A percentile compares a stretch with the other conserved stretches of the same genome.
These are phyloP conservation scores for Cremastinae sp. DNA, from an alignment of 2,888 invertebrate genomes.

Conservation along the genomic window DNA sequence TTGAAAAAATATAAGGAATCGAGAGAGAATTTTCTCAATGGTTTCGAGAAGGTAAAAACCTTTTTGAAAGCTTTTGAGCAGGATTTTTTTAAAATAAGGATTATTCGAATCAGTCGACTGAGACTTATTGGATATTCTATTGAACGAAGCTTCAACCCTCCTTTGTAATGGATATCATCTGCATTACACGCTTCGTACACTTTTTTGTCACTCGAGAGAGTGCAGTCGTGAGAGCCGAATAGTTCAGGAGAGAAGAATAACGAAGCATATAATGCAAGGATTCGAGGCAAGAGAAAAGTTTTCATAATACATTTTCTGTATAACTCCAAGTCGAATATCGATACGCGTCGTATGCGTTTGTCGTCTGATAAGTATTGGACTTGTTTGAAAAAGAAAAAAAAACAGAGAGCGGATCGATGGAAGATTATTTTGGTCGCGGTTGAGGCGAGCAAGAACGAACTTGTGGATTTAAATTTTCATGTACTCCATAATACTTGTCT, in stretches of 20 bases:
- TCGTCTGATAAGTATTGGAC: not conserved
- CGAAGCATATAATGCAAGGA: conserved; percentile 9
- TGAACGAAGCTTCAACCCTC: conserved; percentile 43
- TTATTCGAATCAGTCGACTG: conserved; percentile 38
- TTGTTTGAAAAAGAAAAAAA: not conserved
- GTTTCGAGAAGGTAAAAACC: no score
- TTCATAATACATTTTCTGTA: conserved; percentile 12
- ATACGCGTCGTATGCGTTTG: not conserved
- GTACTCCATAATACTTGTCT: no score
- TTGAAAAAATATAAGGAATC: no score
- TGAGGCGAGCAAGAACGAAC: no score
- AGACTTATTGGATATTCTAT: conserved; percentile 31
- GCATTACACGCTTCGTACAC: conserved; percentile 10
- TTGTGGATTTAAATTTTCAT: no score
- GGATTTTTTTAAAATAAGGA: conserved; percentile 24
- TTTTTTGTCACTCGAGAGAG: conserved; percentile 43
- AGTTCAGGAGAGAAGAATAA: not conserved
- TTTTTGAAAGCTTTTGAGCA: no score
- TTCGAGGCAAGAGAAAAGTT: conserved; percentile 4
- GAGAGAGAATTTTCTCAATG: no score
- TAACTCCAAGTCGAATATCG: not conserved
- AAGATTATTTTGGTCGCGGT: not conserved
- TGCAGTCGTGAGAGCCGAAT: not conserved
- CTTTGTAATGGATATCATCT: not conserved
- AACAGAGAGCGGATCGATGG: not conserved